These are phyloP conservation scores for Carcina quercana DNA, from an alignment of 2,888 invertebrate species.

Conservation along the genomic window DNA sequence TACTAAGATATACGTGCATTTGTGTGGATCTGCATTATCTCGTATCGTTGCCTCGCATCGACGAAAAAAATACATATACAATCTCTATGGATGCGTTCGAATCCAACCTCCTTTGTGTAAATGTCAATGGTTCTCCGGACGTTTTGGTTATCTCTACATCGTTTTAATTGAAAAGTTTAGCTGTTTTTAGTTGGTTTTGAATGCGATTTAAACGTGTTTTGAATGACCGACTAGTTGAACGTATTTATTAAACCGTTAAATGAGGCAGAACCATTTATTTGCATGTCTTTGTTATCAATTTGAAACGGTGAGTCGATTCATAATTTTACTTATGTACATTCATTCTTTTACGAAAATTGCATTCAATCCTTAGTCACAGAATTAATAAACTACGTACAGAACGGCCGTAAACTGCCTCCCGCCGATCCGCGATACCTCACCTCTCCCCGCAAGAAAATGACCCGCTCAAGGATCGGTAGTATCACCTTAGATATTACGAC, in stretches of 20 bases:
- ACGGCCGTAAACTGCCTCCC: no score
- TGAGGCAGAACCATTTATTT: conserved; percentile 48
- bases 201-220: conserved; percentile 17
- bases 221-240: conserved; percentile 28
- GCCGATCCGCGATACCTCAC: no score
- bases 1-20: conserved; percentile 28
- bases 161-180: conserved; percentile 47
- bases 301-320: background rate
- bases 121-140: conserved; percentile 49
- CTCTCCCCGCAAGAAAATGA: no score
- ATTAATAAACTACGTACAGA: no score
- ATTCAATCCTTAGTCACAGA: no score
- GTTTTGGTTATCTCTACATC: conserved; percentile 47
- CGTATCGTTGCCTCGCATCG: conserved; percentile 37
- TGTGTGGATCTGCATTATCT: conserved; percentile 44
- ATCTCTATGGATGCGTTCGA: background rate
- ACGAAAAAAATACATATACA: conserved; percentile 25
- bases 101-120: conserved; percentile 33
- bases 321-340: no score
- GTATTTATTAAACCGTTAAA: conserved; percentile 37
- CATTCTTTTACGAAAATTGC: no score
- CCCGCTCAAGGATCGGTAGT: no score
- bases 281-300: conserved; percentile 23
- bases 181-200: conserved; percentile 26
- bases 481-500: no score